Percentiles rank a stretch among this genome's conserved stretches.
Conservation (phyloP, 2,888 invertebrate genomes). For the Entomobrya multifasciata region DNA sequence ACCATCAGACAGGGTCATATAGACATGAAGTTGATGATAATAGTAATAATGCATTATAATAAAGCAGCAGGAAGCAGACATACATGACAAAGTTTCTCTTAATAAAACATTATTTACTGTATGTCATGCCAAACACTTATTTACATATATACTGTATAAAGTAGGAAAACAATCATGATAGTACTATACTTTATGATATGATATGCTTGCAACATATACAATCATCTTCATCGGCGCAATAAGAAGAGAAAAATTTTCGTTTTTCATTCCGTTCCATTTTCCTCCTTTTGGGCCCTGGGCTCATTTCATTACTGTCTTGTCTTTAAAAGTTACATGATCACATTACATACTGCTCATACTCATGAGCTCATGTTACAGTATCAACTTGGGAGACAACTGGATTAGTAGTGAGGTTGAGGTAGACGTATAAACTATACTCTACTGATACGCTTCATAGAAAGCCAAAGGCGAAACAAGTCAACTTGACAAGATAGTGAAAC, state of each 20-base stretch:
- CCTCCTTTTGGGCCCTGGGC: neutral
- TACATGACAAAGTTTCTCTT: neutral
- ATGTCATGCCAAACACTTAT: neutral
- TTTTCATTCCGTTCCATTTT: constrained; percentile 19
- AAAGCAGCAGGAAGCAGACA: neutral
- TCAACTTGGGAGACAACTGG: constrained; percentile 21
- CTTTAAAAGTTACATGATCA: constrained; percentile 46
- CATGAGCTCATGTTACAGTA: neutral
- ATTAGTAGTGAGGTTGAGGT: no score
- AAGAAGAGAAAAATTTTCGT: no score
- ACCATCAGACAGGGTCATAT: neutral
- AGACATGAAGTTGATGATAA: neutral
- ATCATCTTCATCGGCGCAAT: neutral
- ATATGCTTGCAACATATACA: neutral
- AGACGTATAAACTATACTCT: no score
- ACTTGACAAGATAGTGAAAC: neutral
- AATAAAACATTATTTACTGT: neutral
- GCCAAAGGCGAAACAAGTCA: constrained; percentile 11
- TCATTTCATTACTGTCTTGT: constrained; percentile 22
- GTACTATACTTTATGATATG: neutral
- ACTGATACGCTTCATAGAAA: neutral
- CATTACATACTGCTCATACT: neutral
- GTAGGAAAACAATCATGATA: no score
- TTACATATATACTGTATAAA: neutral
- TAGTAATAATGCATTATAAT: neutral